phyloP scores from a whole-genome alignment of 2,113 vertebrate genomes.

The Nestor notabilis region DNA sequence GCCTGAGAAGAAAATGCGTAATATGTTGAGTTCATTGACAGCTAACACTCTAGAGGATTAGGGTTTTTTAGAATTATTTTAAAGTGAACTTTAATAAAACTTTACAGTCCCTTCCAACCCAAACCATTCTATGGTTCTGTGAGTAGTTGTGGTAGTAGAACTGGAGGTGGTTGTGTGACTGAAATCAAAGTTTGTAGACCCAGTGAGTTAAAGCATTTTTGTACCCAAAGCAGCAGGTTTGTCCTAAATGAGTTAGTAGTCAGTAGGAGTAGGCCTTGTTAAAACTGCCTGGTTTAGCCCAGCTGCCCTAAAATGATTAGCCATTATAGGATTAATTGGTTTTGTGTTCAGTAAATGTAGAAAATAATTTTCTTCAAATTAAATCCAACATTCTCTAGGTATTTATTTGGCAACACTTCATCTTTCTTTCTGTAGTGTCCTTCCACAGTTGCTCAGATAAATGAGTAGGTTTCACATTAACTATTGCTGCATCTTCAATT shows the following conservation, averaged over 20 bases:
- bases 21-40: background rate
- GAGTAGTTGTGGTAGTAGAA: background rate
- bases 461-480: background rate
- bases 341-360: background rate
- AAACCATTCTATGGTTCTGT: background rate
- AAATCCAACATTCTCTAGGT: background rate
- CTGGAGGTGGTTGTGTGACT: background rate
- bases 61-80: background rate
- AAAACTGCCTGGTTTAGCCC: background rate
- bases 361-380: background rate
- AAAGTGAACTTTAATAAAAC: background rate
- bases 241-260: background rate
- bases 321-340: background rate
- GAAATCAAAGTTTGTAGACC: background rate
- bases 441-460: background rate
- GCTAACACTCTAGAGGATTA: background rate
- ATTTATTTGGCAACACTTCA: background rate
- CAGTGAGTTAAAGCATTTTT: background rate
- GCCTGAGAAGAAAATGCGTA: background rate
- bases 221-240: background rate
- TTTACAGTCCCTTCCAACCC: background rate
- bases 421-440: background rate
- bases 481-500: background rate
- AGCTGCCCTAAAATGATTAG: background rate
- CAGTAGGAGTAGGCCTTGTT: background rate